Percentiles rank a stretch among this genome's conserved stretches.
These are phyloP conservation scores for Dendrocincla fuliginosa DNA, from an alignment of 2,797 vertebrate genomes.

Conservation along the genomic window DNA sequence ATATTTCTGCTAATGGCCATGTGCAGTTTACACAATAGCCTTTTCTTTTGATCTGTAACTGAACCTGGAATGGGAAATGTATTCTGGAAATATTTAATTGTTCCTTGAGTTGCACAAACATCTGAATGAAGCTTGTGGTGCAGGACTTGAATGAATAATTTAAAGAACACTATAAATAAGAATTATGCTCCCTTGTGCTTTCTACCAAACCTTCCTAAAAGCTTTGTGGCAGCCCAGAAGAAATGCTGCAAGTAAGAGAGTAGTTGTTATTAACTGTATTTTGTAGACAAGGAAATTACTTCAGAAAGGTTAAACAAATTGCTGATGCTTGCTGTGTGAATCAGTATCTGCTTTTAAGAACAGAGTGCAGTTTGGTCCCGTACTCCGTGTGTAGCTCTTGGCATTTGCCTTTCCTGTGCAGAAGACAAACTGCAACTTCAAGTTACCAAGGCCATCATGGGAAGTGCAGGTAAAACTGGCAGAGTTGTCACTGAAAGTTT, in stretches of 20 bases:
- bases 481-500: not conserved
- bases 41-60: constrained; percentile 70
- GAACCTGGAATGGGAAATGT: constrained; percentile 73
- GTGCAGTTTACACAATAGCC: constrained; percentile 69
- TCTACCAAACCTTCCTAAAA: constrained; percentile 32
- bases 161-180: constrained; percentile 27
- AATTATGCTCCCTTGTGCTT: constrained; percentile 18
- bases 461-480: not conserved
- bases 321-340: not conserved
- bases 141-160: constrained; percentile 56
- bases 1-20: constrained; percentile 71
- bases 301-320: constrained; percentile 46
- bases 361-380: not conserved
- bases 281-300: constrained; percentile 37
- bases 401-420: not conserved
- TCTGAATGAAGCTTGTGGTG: constrained; percentile 62
- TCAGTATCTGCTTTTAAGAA: not conserved
- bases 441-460: not conserved
- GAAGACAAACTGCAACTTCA: not conserved
- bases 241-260: not conserved
- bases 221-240: constrained; percentile 45
- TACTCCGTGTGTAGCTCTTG: not conserved
- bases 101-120: constrained; percentile 61
- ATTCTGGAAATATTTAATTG: constrained; percentile 74
- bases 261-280: constrained; percentile 24